Conservation (phyloP, 1,140 invertebrate genomes). For the Lasioglossum baleicum region DNA sequence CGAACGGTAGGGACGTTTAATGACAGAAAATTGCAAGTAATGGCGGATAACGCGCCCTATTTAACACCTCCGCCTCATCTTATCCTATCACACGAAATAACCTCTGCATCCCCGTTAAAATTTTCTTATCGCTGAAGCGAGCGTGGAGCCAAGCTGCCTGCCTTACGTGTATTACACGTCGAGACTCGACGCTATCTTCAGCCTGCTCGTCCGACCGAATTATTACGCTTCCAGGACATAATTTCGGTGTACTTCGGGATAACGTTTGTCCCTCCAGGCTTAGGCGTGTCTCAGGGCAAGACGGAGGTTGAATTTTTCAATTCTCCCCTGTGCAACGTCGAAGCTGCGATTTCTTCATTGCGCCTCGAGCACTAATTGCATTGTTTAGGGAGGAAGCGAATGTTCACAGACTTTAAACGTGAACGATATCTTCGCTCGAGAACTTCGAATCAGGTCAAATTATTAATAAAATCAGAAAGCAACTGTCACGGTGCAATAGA, state of each 20-base stretch:
- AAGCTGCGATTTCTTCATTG: neutral
- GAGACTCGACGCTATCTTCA: slow-evolving; percentile 38
- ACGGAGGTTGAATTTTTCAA: neutral
- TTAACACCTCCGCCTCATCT: slow-evolving; percentile 57
- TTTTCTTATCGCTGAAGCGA: slow-evolving; percentile 56
- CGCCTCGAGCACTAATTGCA: neutral
- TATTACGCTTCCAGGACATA: slow-evolving; percentile 58
- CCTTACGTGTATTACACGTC: slow-evolving; percentile 38
- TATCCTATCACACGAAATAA: slow-evolving; percentile 64
- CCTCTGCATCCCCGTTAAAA: slow-evolving; percentile 59
- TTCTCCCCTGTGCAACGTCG: neutral
- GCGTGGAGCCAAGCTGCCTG: neutral
- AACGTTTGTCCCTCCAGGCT: slow-evolving; percentile 29
- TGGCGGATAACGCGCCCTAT: slow-evolving; percentile 64
- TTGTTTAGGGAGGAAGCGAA: neutral
- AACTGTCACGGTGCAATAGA: no score
- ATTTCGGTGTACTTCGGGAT: slow-evolving; percentile 39
- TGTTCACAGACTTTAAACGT: neutral
- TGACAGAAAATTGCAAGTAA: slow-evolving; percentile 69
- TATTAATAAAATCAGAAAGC: no score
- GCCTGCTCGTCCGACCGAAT: slow-evolving; percentile 57
- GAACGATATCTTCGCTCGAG: no score
- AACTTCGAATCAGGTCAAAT: no score
- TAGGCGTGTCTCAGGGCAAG: slow-evolving; percentile 8
- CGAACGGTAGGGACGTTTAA: slow-evolving; percentile 61